A percentile compares a stretch with the other conserved stretches of the same genome.
phyloP scores from a whole-genome alignment of 1,140 invertebrate species.

The Drosophila miranda region DNA sequence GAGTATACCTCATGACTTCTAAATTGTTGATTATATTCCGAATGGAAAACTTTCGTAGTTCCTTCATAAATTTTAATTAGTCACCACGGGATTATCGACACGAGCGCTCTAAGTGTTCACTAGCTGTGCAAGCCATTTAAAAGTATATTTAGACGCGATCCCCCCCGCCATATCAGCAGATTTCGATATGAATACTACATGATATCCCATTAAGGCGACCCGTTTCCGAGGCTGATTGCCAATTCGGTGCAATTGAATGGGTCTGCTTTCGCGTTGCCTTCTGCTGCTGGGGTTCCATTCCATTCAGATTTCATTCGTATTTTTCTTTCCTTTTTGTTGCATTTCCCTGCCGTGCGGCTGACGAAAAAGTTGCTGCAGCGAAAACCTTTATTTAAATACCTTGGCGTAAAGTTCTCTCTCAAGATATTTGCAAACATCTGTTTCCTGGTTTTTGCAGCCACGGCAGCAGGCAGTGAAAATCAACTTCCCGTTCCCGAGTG shows the following conservation, averaged over 20 bases:
- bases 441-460: slow-evolving; percentile 46
- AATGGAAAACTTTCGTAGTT: slow-evolving; percentile 33
- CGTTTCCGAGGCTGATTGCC: neutral
- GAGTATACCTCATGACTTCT: slow-evolving; percentile 5
- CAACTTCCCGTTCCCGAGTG: slow-evolving; percentile 45
- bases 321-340: slow-evolving; percentile 21
- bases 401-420: slow-evolving; percentile 68
- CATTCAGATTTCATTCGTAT: slow-evolving; percentile 19
- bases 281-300: slow-evolving; percentile 2
- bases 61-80: slow-evolving; percentile 36
- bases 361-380: slow-evolving; percentile 65
- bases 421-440: slow-evolving; percentile 80
- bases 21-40: slow-evolving; percentile 1
- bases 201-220: slow-evolving; percentile 26
- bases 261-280: slow-evolving; percentile 37
- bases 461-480: slow-evolving; percentile 33
- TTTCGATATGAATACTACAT: slow-evolving; percentile 28
- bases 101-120: slow-evolving; percentile 11
- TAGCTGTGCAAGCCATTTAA: neutral
- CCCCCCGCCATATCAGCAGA: no score
- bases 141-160: slow-evolving; percentile 9
- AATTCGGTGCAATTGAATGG: slow-evolving; percentile 66
- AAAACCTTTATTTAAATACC: slow-evolving; percentile 74
- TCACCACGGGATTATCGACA: slow-evolving; percentile 34
- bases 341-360: slow-evolving; percentile 45